These are phyloP conservation scores for Pelosia muscerda DNA, from an alignment of 2,888 invertebrate species.

Conservation along the genomic window DNA sequence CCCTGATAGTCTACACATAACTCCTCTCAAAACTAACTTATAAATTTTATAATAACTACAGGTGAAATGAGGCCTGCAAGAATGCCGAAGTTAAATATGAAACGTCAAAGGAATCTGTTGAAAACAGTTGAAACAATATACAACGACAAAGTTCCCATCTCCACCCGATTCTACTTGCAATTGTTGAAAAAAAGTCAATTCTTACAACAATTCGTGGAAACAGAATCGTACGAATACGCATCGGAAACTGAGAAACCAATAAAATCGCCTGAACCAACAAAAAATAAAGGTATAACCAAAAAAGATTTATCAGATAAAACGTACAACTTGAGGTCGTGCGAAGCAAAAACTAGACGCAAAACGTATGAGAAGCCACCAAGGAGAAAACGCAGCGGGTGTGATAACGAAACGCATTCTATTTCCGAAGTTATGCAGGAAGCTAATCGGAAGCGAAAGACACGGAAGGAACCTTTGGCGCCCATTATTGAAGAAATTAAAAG, in stretches of 20 bases:
- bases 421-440: conserved; percentile 42
- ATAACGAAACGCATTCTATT: conserved; percentile 44
- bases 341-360: conserved; percentile 73
- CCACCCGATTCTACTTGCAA: conserved; percentile 79
- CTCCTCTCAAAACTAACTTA: too few species aligned
- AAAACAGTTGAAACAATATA: conserved; percentile 77
- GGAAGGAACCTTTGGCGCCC: conserved; percentile 74
- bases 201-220: conserved; percentile 67
- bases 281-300: conserved; percentile 44
- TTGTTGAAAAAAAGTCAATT: conserved; percentile 79
- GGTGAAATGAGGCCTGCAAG: conserved; percentile 63
- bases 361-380: conserved; percentile 63
- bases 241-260: conserved; percentile 73
- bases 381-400: conserved; percentile 49
- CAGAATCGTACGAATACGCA: conserved; percentile 77
- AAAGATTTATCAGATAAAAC: conserved; percentile 64
- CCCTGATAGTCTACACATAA: too few species aligned
- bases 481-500: conserved; percentile 77
- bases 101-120: conserved; percentile 71
- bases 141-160: conserved; percentile 80
- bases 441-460: conserved; percentile 53
- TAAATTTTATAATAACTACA: conserved; percentile 35
- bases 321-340: conserved; percentile 75
- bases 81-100: conserved; percentile 59
- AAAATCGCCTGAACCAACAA: conserved; percentile 41